These are phyloP conservation scores for Plemyria rubiginata DNA, from an alignment of 2,888 invertebrate genomes.

Conservation along the genomic window DNA sequence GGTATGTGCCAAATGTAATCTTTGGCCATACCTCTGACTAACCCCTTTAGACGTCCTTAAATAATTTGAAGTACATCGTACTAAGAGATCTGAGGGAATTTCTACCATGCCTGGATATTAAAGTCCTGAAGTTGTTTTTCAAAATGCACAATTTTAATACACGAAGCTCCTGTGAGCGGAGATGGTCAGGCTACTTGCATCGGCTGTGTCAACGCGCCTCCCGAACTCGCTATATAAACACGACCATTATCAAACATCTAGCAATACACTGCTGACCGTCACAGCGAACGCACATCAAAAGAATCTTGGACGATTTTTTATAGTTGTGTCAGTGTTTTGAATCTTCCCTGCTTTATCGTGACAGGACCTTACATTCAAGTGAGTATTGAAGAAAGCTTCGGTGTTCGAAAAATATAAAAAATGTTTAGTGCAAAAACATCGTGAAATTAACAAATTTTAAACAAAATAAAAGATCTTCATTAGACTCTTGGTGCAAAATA, in stretches of 20 bases:
- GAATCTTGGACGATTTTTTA: slow-evolving; percentile 56
- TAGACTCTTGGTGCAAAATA: neutral
- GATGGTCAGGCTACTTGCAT: slow-evolving; percentile 65
- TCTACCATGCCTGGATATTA: too few relatives aligned
- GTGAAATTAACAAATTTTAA: neutral
- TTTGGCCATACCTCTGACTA: too few relatives aligned
- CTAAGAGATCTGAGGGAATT: too few relatives aligned
- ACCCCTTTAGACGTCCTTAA: too few relatives aligned
- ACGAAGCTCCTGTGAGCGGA: slow-evolving; percentile 51
- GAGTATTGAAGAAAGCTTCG: slow-evolving; percentile 53
- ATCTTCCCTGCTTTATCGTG: slow-evolving; percentile 51
- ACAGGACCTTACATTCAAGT: slow-evolving; percentile 74
- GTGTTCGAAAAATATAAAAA: slow-evolving; percentile 8
- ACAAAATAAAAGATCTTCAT: neutral
- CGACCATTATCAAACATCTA: slow-evolving; percentile 67
- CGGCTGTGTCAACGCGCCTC: slow-evolving; percentile 62
- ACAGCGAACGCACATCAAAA: slow-evolving; percentile 69
- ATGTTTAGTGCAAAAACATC: neutral
- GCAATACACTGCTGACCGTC: slow-evolving; percentile 80
- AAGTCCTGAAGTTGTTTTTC: neutral
- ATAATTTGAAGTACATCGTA: too few relatives aligned
- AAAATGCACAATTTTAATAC: slow-evolving; percentile 42
- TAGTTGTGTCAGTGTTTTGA: slow-evolving; percentile 71
- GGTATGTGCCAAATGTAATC: too few relatives aligned
- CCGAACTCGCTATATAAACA: slow-evolving; percentile 71